Base-by-base conservation (phyloP, 2,888 invertebrate genomes). In the Stegophylla sp. region DNA sequence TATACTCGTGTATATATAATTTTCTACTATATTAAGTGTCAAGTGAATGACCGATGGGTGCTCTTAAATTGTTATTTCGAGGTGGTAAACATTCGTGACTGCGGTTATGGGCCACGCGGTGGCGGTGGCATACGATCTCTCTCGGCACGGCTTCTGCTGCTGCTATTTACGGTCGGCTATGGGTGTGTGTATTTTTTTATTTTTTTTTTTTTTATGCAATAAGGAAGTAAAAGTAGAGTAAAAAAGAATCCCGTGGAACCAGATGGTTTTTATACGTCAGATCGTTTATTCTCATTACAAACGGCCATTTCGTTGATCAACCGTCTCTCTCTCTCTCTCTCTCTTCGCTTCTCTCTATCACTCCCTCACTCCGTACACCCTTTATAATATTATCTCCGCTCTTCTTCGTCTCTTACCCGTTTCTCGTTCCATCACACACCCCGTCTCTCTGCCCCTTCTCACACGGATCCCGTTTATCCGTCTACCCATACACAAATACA, bases 271-370 rank as follows among this genome's bases (percentile, higher is more conserved):
- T 71, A 61, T 63, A 71, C 69, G 79, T 79, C 61, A 28, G 79
- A 79, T 71, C 79, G 79, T 79, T 79, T 79, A 51, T 79, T 69
- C 79, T 79, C 79, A 79, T 79, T 79, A 79, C 79, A 45, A 71
- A 51, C 61, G 45, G 61, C 79, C 79, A 71, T 79, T 79, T 79
- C 61, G 79, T 61, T 79, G 79, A 79, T 79, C 79, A 71, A 51
- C 77, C 45, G 9, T 53, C 23, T 77, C n/a, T 12, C 45, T 20
- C 41, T 28, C 4, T 56, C 26, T 45, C 43, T 26, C 17, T 23
- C 26, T 13, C 13, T 28, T 20, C 1, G 3, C 1, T 26, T n/a
- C 7, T 13, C 26, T 7, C 12, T 13, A 3, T 34, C 13, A 0
- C 13, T 13, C 17, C 13, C 23, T 28, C 71, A 26, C 56, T 34